Base-by-base conservation (phyloP, 2,113 vertebrate species). In the Patagioenas fasciata region DNA sequence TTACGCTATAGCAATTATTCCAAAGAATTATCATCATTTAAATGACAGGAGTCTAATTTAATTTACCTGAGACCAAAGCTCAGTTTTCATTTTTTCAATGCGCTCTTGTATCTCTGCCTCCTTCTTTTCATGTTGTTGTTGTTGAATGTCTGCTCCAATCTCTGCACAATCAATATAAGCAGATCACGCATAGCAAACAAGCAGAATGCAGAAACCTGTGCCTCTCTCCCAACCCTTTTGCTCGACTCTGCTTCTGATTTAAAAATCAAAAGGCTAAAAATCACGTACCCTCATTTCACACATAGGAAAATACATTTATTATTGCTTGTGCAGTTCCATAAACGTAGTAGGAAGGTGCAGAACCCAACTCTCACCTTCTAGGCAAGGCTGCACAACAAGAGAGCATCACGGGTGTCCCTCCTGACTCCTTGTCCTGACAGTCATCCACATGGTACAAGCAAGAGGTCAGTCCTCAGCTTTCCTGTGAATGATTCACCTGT, bases 1-100 rank as follows among this genome's bases (percentile, higher is more conserved):
- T 53, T 31, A 71, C 2, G 10, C 47, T 60, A 11, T 3, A 65
- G 47, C 50, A 72, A 61, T 82, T 78, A 66, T 66, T 89, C 50
- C 31, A 80, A 78, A 83, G 36, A 66, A 80, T 21, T 28, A 56
- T 21, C 3, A 31, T 29, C 1, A 53, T 53, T 73, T 44, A 31
- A 85, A 66, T 60, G 19, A 47, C 15, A 66, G 34, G 9, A 66
- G 15, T 2, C 1, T 51, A 69, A 88, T 40, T 60, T 72, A 28
- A 75, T 79, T 97, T 98, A 98, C 98, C 98, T 98, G 75, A 67
- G 56, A 48, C 95, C 74, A 94, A 73, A 98, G 64, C 44, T 91
- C 83, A 53, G 88, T 88, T 89, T 94, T 96, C 42, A 95, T 72
- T 94, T 97, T 97, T 60, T 92, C 93, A 94, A 97, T 92, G 53